phyloP scores from a whole-genome alignment of 2,113 vertebrate species.

The Chaetura pelagica region DNA sequence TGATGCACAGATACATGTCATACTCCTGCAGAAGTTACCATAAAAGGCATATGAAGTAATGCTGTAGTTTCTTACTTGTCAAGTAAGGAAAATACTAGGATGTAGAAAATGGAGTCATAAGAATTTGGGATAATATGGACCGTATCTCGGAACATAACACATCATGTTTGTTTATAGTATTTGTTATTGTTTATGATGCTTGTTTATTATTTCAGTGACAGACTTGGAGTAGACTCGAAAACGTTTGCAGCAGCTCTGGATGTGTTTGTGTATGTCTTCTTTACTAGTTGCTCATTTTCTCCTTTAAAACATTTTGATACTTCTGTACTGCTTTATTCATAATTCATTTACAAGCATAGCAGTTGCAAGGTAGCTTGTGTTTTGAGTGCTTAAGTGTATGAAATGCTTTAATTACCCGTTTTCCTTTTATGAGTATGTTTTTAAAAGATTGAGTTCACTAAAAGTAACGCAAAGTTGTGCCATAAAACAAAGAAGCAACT shows the following conservation, averaged over 20 bases:
- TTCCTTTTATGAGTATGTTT: no score
- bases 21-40: neutral
- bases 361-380: neutral
- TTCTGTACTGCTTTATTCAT: neutral
- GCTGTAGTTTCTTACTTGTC: neutral
- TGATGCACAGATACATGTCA: neutral
- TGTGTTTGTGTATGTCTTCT: neutral
- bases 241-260: neutral
- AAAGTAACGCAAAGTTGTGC: no score
- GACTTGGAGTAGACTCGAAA: neutral
- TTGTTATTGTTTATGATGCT: neutral
- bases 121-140: no score
- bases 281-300: neutral
- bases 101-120: no score
- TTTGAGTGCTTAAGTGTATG: no score
- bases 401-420: no score
- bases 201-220: neutral
- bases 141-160: neutral
- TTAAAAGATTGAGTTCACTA: no score
- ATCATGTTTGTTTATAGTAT: neutral
- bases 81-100: neutral
- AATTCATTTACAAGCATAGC: neutral
- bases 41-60: neutral
- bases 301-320: neutral
- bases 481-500: no score